These are phyloP conservation scores for Carettochelys insculpta DNA, from an alignment of 2,113 vertebrate species.

Conservation along the genomic window DNA sequence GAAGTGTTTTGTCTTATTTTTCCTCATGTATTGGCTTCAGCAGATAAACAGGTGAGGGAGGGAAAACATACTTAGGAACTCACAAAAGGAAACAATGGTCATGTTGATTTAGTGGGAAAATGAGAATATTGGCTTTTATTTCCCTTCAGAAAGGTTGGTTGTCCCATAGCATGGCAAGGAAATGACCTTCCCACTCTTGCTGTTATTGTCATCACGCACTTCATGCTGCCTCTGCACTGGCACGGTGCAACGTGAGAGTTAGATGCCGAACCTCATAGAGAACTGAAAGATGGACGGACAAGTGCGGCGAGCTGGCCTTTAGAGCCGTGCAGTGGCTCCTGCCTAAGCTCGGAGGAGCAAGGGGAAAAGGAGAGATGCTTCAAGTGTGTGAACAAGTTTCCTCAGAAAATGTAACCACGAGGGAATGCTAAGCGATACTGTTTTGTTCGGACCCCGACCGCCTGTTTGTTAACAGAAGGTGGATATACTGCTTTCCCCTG, in stretches of 20 bases:
- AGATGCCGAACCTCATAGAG: constrained; percentile 22
- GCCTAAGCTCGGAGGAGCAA: neutral
- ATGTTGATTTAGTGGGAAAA: neutral
- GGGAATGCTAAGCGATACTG: neutral
- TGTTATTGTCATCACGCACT: neutral
- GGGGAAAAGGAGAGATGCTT: neutral
- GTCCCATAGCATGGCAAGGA: neutral
- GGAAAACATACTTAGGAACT: fast-evolving
- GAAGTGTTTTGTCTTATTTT: fast-evolving
- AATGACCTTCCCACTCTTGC: neutral
- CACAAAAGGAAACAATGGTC: fast-evolving
- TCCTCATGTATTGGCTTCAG: fast-evolving
- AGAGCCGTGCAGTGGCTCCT: constrained; percentile 3
- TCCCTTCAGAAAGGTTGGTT: neutral
- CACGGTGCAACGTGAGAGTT: constrained; percentile 1
- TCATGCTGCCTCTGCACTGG: neutral
- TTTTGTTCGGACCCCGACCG: neutral
- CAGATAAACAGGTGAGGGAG: fast-evolving
- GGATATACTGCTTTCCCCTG: neutral
- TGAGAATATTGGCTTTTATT: neutral
- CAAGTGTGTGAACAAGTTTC: neutral
- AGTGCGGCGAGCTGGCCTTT: neutral
- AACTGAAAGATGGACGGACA: neutral
- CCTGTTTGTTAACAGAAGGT: neutral
- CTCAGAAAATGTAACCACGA: neutral